Evolutionary conservation across 2,113 vertebrate species (phyloP).

Genomic region (Oryctolagus cuniculus): mOryCun1.1 NC_091438.1:102500001-102500500

Average conservation of each 20-base stretch:
- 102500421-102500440: background rate
- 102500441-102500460: background rate
- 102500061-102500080: too few species aligned
- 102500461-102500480: background rate
- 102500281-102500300: background rate
- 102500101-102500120: too few species aligned
- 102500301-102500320: background rate
- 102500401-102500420: background rate
- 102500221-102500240: too few species aligned
- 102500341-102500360: background rate
- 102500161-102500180: too few species aligned
- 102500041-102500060: too few species aligned
- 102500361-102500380: background rate
- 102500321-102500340: background rate
- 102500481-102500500: conserved; percentile 28
- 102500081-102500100: too few species aligned
- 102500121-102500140: too few species aligned
- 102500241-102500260: background rate
- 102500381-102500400: background rate
- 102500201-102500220: too few species aligned
- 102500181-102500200: too few species aligned
- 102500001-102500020: too few species aligned
- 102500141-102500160: too few species aligned
- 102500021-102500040: too few species aligned
- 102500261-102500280: conserved; percentile 42